Evolutionary conservation across 2,888 invertebrate genomes (phyloP), one percentile per base, ranked within the genome.

Genomic region (Drosophila kuntzei): DNA sequence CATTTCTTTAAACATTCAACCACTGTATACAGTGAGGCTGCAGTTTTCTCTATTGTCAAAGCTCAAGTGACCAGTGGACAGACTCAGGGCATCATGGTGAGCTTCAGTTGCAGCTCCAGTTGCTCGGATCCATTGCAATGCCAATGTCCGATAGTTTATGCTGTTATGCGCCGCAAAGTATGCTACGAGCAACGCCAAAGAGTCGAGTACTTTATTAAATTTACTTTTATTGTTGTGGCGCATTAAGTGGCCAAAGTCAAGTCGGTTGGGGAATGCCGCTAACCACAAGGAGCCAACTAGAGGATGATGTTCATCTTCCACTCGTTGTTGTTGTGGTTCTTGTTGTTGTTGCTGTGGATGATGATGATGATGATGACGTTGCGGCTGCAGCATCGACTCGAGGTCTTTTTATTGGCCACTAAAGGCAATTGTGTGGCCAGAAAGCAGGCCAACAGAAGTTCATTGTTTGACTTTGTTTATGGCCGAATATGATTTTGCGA

Each of bases 181-280:
- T 84, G 87, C 88, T 68, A 86, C 76, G 66, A 64, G 77, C 60
- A 60, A 25, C 36, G 62, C 65, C 58, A 55, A n/a, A n/a, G 66
- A 70, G 76, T 69, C 75, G 63, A 83, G 79, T 75, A 67, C 81
- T 81, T 73, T 80, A 79, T 75, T 80, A 76, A 79, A 85, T 83
- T 87, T 75, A 73, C 72, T 83, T 87, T 87, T 83, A 80, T 85
- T 89, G 73, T 79, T 87, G 82, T 79, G 78, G 85, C 60, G 80
- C 77, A 80, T 86, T 84, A 84, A 78, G 82, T 87, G 86, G 87
- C 71, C 77, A 65, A 71, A 72, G 72, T 53, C 73, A 60, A 77
- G 69, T 47, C 73, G 47, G 27, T 54, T 60, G 60, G 68, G 69
- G 50, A 72, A 64, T 69, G 60, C 73, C 51, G 50, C 62, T 37